Evolutionary conservation across 2,797 vertebrate genomes (phyloP).

Genomic region (Danio tinwini): DNA sequence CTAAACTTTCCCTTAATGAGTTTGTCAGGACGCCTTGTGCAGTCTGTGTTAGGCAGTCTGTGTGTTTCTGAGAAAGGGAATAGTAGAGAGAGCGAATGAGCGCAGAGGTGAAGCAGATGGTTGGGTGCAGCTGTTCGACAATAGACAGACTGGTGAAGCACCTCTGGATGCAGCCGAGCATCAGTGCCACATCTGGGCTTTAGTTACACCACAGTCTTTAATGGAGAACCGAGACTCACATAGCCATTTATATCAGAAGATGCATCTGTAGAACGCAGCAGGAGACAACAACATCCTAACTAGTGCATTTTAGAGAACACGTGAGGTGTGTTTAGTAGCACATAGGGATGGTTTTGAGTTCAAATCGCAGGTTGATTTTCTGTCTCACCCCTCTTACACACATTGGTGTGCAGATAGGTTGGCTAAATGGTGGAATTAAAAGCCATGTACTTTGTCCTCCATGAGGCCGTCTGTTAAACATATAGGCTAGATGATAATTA

Average conservation of each 20-base stretch:
- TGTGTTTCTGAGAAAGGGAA: constrained; percentile 18
- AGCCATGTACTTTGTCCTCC: constrained; percentile 68
- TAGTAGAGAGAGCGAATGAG: constrained; percentile 36
- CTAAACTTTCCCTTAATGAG: constrained; percentile 41
- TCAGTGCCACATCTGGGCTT: constrained; percentile 61
- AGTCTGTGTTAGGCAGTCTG: constrained; percentile 33
- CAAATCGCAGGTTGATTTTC: neutral
- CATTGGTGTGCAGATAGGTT: constrained; percentile 67
- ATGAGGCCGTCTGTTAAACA: constrained; percentile 76
- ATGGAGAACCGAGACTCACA: constrained; percentile 15
- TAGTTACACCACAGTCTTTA: constrained; percentile 54
- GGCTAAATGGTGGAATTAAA: constrained; percentile 71
- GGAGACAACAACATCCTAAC: constrained; percentile 3
- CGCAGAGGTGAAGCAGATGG: constrained; percentile 77
- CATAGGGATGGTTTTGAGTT: neutral
- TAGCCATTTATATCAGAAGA: constrained; percentile 12
- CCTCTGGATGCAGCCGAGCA: constrained; percentile 58
- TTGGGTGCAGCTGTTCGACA: constrained; percentile 79
- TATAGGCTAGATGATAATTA: constrained; percentile 76
- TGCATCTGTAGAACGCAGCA: constrained; percentile 17
- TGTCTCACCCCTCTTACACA: neutral
- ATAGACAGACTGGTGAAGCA: constrained; percentile 70
- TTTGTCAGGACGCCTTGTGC: constrained; percentile 25
- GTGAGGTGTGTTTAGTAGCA: neutral
- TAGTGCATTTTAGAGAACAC: neutral